These are phyloP conservation scores for Pelvicachromis taeniatus DNA, from an alignment of 2,113 vertebrate species.

Conservation along the genomic window DNA sequence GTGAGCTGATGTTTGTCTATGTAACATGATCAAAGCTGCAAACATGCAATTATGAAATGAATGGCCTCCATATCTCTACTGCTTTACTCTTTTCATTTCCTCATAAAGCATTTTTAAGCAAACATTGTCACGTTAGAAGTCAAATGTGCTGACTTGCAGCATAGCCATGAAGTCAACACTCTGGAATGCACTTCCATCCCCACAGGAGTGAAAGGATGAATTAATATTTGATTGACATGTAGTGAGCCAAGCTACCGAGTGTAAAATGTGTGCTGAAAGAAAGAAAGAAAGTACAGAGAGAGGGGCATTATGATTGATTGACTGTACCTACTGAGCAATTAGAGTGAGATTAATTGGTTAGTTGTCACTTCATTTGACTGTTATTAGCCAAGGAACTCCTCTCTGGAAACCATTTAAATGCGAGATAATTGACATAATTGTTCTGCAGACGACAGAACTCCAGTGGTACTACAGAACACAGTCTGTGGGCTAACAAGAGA, in stretches of 20 bases:
- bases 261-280: constrained; percentile 2
- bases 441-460: constrained; percentile 51
- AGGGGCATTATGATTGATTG: constrained; percentile 31
- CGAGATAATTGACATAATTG: constrained; percentile 60
- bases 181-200: constrained; percentile 30
- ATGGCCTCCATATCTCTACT: background rate
- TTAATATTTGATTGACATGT: constrained; percentile 52
- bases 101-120: background rate
- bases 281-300: background rate
- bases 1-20: background rate
- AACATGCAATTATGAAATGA: background rate
- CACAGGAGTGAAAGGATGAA: background rate
- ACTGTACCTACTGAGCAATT: constrained; percentile 58
- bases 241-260: constrained; percentile 18
- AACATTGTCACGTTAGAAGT: constrained; percentile 3
- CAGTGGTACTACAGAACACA: constrained; percentile 35
- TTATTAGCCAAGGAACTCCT: constrained; percentile 49
- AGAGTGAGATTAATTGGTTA: constrained; percentile 57
- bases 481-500: constrained; percentile 33
- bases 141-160: constrained; percentile 42
- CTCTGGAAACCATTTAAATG: constrained; percentile 57
- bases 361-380: constrained; percentile 58
- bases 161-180: constrained; percentile 34
- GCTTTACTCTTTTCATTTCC: background rate
- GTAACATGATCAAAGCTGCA: background rate